Conservation (phyloP, 2,888 invertebrate species). For the Cheilosia scutellata region DNA sequence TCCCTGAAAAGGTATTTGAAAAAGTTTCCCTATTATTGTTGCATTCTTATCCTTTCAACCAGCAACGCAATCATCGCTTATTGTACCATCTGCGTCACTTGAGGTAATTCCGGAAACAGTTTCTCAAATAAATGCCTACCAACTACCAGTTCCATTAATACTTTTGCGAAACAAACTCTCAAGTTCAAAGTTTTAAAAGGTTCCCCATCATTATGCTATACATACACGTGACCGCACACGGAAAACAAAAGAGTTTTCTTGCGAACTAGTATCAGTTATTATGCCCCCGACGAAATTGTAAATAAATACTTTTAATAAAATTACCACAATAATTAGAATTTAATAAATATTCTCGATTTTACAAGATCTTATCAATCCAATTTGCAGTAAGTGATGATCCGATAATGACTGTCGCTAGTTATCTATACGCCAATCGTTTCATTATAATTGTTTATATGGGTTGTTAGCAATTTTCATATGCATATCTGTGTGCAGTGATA, state of each 20-base stretch:
- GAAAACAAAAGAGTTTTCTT: constrained; percentile 24
- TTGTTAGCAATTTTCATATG: constrained; percentile 2
- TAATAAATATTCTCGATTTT: constrained; percentile 1
- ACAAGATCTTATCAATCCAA: constrained; percentile 29
- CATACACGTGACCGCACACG: neutral
- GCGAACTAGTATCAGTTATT: neutral
- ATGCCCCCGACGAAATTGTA: neutral
- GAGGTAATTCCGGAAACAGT: too few species aligned
- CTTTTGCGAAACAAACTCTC: too few species aligned
- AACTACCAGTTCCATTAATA: too few species aligned
- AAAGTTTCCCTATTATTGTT: too few species aligned
- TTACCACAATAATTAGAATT: constrained; percentile 1
- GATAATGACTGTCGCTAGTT: neutral
- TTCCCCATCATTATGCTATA: too few species aligned
- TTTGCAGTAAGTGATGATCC: neutral
- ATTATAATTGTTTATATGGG: neutral
- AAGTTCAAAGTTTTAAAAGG: too few species aligned
- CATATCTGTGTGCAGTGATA: neutral
- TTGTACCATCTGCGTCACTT: too few species aligned
- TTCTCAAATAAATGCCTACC: too few species aligned
- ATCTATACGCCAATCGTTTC: neutral
- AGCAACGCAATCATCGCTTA: too few species aligned
- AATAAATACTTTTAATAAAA: constrained; percentile 2
- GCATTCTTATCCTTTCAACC: too few species aligned
- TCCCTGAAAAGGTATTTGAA: too few species aligned